phyloP scores from a whole-genome alignment of 2,888 invertebrate species.

The Drosophila maculinotata region DNA sequence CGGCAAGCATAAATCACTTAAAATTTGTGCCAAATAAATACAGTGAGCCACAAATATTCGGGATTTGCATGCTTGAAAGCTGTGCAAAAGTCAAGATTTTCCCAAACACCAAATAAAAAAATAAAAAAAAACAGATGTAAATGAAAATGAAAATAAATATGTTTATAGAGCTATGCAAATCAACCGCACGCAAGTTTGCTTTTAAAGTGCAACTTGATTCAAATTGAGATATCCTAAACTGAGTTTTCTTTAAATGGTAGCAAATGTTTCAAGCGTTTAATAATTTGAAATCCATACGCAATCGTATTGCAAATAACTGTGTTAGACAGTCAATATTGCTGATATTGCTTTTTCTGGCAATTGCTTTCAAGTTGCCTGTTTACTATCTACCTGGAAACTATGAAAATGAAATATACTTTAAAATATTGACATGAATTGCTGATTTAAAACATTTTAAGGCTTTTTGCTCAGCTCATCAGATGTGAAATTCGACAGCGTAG shows the following conservation, averaged over 20 bases:
- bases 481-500: conserved; percentile 42
- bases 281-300: too few species aligned
- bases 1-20: conserved; percentile 78
- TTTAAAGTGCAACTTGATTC: conserved; percentile 1
- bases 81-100: conserved; percentile 60
- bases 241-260: too few species aligned
- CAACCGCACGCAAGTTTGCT: conserved; percentile 27
- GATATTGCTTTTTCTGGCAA: too few species aligned
- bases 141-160: conserved; percentile 41
- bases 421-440: too few species aligned
- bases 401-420: too few species aligned
- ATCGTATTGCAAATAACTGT: too few species aligned
- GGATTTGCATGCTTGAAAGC: conserved; percentile 55
- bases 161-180: conserved; percentile 59
- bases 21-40: conserved; percentile 81
- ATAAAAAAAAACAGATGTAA: conserved; percentile 14
- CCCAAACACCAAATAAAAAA: neutral
- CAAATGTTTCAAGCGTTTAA: too few species aligned
- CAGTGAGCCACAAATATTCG: conserved; percentile 67
- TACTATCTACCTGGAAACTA: too few species aligned
- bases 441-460: conserved; percentile 11
- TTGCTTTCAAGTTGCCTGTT: too few species aligned
- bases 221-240: too few species aligned
- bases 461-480: conserved; percentile 13
- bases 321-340: too few species aligned